Evolutionary conservation across 2,797 vertebrate species (phyloP), one percentile per base, ranked within the genome.

Genomic region (Sparus aurata): DNA sequence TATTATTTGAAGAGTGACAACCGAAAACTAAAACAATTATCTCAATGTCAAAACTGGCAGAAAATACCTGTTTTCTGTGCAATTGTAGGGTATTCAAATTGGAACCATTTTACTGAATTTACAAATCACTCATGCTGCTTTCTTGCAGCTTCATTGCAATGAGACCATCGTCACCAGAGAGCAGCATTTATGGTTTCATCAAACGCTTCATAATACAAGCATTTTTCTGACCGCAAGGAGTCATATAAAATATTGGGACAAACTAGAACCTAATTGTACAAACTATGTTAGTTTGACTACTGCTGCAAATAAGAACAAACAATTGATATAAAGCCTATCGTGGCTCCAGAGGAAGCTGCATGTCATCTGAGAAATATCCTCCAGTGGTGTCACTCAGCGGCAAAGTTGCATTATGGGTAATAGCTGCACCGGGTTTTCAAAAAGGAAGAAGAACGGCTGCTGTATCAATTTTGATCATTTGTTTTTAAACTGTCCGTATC

Each of bases 21-120:
- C 11, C 49, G 60, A 74, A 79, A n/a, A 25, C 9, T 34, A 49
- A 59, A 34, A 55, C 69, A 68, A 59, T 75, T 60, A 66, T 70
- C 41, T 22, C 27, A 58, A 18, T 59, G 67, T 75, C 64, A 65
- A 23, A 73, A 52, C 17, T 5, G 11, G 30, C 49, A 69, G 63
- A 69, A 65, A 64, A 75, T 54, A 43, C 22, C 11, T 17, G 55
- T 65, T 60, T 74, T 57, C 18, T 34, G 25, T 34, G 27, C 18
- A 79, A 57, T 61, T 72, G 62, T 34, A 55, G 30, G 2, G 30
- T 25, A 27, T 50, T 73, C 41, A 17, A 57, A 52, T n/a, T n/a
- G 13, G 18, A 43, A 43, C 18, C 43, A 43, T 71, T 65, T 60
- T 11, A 27, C 25, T 13, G 9, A 38, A 25, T 46, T 16, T 57